Conservation (phyloP, 2,113 vertebrate genomes). For the Vulpes lagopus region DNA sequence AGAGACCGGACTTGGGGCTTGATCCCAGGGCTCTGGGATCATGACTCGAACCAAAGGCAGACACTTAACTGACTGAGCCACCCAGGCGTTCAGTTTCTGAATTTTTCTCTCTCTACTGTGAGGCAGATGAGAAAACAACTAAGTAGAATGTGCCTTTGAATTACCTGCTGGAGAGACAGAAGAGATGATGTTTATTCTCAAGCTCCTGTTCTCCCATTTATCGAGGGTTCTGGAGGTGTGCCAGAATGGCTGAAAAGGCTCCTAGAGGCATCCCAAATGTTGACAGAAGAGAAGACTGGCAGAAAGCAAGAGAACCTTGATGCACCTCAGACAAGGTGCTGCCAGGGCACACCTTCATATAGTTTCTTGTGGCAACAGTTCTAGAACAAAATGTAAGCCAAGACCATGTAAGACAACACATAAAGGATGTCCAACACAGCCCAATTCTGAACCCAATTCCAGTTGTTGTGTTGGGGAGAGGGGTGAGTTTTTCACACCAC, state of each 20-base stretch:
- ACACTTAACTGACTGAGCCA: too few species aligned
- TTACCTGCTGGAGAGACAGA: neutral
- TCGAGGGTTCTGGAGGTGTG: neutral
- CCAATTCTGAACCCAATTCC: neutral
- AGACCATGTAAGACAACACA: neutral
- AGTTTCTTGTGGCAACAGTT: neutral
- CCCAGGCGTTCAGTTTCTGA: neutral
- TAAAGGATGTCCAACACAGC: neutral
- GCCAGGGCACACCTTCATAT: neutral
- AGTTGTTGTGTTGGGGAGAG: neutral
- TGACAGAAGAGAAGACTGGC: neutral
- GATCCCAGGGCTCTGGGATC: too few species aligned
- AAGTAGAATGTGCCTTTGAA: neutral
- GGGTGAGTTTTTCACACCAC: neutral
- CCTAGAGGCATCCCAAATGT: neutral
- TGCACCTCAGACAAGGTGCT: neutral
- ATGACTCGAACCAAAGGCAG: too few species aligned
- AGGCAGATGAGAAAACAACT: neutral
- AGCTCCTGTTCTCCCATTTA: neutral
- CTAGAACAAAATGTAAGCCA: neutral
- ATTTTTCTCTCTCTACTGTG: neutral
- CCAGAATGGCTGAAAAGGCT: neutral
- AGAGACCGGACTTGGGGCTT: too few species aligned
- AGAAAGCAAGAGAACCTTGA: neutral
- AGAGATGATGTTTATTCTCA: constrained; percentile 19